phyloP scores from a whole-genome alignment of 2,113 vertebrate genomes.

The human region GRCh38 chr14:98582501-98583000 shows the following conservation, averaged over 20 bases:
- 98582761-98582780: neutral
- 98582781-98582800: neutral
- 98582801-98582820: neutral
- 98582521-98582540: neutral
- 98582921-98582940: neutral
- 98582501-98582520: neutral
- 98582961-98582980: neutral
- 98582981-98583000: too few species aligned
- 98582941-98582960: neutral
- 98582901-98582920: neutral
- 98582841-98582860: accelerated
- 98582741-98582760: neutral
- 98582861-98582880: too few species aligned
- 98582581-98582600: neutral
- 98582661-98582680: neutral
- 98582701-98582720: neutral
- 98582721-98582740: neutral
- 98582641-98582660: neutral
- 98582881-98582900: neutral
- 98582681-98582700: neutral
- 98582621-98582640: neutral
- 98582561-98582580: too few species aligned
- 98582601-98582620: neutral
- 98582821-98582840: neutral
- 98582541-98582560: neutral